These are phyloP conservation scores for Albula goreensis DNA, from an alignment of 2,113 vertebrate species.

Conservation along the genomic window DNA sequence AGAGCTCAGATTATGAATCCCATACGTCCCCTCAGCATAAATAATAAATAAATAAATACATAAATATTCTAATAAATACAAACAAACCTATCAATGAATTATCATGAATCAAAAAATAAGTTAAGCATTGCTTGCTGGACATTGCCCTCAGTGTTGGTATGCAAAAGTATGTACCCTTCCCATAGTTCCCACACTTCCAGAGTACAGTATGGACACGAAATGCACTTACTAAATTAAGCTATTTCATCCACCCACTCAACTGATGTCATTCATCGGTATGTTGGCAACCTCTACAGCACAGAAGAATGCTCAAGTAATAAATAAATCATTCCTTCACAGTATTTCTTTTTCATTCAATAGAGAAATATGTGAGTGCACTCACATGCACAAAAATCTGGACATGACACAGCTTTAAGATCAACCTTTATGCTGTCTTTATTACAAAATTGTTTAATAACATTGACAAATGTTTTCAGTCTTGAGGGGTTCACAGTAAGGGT, in stretches of 20 bases:
- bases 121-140: not conserved
- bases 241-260: not conserved
- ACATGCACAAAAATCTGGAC: not conserved
- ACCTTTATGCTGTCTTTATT: no score
- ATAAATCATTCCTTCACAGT: not conserved
- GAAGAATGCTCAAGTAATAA: not conserved
- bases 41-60: no score
- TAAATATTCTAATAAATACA: no score
- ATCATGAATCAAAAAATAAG: not conserved
- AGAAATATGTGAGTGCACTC: not conserved
- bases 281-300: not conserved
- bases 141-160: conserved; percentile 8
- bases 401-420: no score
- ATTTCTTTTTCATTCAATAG: not conserved
- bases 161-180: not conserved
- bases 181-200: not conserved
- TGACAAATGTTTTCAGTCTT: not conserved
- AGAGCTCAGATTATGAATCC: no score
- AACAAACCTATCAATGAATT: no score
- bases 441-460: no score
- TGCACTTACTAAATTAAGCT: not conserved
- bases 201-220: not conserved
- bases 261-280: not conserved
- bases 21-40: no score
- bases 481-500: not conserved